phyloP scores from a whole-genome alignment of 2,888 invertebrate species.

The Dryadula phaetusa region DNA sequence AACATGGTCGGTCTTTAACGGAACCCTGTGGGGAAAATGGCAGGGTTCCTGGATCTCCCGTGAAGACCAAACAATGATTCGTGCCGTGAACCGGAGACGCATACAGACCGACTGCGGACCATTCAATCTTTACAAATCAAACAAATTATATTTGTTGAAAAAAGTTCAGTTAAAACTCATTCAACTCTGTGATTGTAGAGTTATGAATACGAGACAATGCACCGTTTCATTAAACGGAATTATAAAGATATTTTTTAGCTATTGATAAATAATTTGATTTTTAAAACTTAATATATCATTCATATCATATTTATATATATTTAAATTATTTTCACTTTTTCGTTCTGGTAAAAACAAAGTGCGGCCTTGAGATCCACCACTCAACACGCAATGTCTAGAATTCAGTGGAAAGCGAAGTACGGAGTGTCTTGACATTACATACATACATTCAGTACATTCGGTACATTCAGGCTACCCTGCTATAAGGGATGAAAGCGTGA shows the following conservation, averaged over 20 bases:
- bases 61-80: slow-evolving; percentile 70
- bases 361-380: too few relatives aligned
- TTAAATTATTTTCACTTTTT: too few relatives aligned
- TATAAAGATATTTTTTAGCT: slow-evolving; percentile 4
- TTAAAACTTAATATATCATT: not conserved
- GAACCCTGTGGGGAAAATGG: slow-evolving; percentile 78
- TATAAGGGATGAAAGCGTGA: too few relatives aligned
- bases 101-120: slow-evolving; percentile 62
- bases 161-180: slow-evolving; percentile 68
- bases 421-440: too few relatives aligned
- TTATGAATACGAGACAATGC: slow-evolving; percentile 41
- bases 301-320: not conserved
- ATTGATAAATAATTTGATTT: not conserved
- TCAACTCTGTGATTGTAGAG: slow-evolving; percentile 48
- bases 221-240: slow-evolving; percentile 22
- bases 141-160: slow-evolving; percentile 81
- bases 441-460: too few relatives aligned
- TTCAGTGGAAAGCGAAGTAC: too few relatives aligned
- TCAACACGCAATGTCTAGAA: too few relatives aligned
- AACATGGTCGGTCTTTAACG: slow-evolving; percentile 77
- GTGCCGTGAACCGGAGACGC: slow-evolving; percentile 60
- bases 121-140: slow-evolving; percentile 81
- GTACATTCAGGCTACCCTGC: too few relatives aligned
- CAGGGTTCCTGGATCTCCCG: slow-evolving; percentile 79
- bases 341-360: too few relatives aligned